Evolutionary conservation across 2,888 invertebrate genomes (phyloP).

Genomic region (Megalurothrips usitatus): DNA sequence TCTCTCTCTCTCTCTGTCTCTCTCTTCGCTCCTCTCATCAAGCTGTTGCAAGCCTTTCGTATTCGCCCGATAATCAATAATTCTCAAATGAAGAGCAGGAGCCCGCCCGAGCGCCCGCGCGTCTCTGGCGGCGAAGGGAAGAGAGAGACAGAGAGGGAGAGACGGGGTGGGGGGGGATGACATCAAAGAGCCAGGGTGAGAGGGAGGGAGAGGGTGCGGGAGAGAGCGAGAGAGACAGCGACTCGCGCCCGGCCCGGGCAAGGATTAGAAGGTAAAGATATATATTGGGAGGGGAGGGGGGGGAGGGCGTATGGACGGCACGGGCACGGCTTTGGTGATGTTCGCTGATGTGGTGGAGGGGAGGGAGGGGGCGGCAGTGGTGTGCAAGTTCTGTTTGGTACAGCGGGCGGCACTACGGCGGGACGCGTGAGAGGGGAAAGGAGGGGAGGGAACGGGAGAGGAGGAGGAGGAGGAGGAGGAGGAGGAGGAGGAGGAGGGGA

Average conservation of each 20-base stretch:
- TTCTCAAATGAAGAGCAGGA: conserved; percentile 22
- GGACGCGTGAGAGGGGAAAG: not conserved
- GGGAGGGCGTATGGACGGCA: not conserved
- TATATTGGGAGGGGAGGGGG: conserved; percentile 19
- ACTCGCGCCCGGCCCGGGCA: conserved; percentile 14
- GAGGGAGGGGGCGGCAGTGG: not conserved
- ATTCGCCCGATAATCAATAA: conserved; percentile 25
- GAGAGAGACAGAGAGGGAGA: not conserved
- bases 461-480: no score
- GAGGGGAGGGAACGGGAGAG: no score
- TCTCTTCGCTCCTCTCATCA: not conserved
- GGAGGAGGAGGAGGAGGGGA: no score
- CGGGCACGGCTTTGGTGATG: not conserved
- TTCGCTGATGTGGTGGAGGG: not conserved
- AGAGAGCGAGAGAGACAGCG: conserved; percentile 5
- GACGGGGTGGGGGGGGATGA: not conserved
- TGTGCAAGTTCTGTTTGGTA: conserved; percentile 13
- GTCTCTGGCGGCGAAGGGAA: not conserved
- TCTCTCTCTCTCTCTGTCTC: not conserved
- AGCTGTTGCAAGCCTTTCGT: conserved; percentile 26
- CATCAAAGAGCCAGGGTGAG: not conserved
- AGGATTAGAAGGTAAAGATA: conserved; percentile 26
- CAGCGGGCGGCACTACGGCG: not conserved
- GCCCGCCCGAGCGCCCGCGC: not conserved
- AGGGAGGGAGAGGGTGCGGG: not conserved